Base-by-base conservation (phyloP, 2,113 vertebrate species). In the Notechis scutatus region DNA sequence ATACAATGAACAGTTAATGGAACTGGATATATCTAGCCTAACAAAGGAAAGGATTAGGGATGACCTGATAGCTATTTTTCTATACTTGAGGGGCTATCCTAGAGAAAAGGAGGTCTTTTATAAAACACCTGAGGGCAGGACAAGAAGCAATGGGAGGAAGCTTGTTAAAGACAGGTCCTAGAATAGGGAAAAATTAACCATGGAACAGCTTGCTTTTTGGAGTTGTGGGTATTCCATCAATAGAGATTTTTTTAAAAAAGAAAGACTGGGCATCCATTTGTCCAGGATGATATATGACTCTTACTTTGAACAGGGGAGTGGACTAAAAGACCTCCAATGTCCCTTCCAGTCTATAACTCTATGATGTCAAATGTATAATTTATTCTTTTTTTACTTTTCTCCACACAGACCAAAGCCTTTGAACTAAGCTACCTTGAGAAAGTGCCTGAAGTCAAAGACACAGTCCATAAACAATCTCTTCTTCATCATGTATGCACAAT, bases 361-460 rank as follows among this genome's bases (percentile, higher is more conserved):
- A 15, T 69, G 14, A 69, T 69, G 64, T 69, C 29, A 69, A 34
- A 69, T 69, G 4, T 34, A 69, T 69, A 39, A 81, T 81, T 39
- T 39, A 81, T 39, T 81, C 69, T 81, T 81, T 81, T 74, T 14
- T 1, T 14, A 7, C 34, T 45, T 92, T 93, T 74, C 39, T 94
- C 57, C 94, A 11, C 95, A 61, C 64, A 99, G 99, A 99, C 98
- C 92, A 99, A 99, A 98, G 99, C 99, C 81, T 99, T 99, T 98
- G 99, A 99, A 97, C 97, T 99, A 96, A 99, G 98, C 97, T 99
- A 99, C 98, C 98, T 99, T 96, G 99, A 99, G 98, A 99, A 99
- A 97, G 99, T 99, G 97, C 99, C 99, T 52, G 99, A 99, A 97
- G 99, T 99, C 90, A 99, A 99, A 97, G 99, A 99, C 97, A 99